Conservation (phyloP, 1,140 invertebrate species). For the Drosophila tani region DNA sequence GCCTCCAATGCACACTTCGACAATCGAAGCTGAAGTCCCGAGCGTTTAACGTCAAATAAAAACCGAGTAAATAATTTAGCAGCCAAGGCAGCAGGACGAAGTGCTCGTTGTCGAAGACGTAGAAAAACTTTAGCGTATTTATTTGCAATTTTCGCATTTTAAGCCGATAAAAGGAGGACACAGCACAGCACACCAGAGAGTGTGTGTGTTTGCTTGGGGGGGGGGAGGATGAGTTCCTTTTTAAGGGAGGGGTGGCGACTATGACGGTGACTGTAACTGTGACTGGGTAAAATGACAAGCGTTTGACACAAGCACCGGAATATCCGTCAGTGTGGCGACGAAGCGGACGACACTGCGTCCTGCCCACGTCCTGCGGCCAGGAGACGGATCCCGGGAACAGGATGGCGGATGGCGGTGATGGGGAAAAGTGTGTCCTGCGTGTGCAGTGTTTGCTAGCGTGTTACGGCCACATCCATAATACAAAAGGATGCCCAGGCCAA, state of each 20-base stretch:
- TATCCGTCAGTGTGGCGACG: slow-evolving; percentile 79
- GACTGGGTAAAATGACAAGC: slow-evolving; percentile 77
- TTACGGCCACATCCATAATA: slow-evolving; percentile 80
- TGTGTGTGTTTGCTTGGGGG: slow-evolving; percentile 5
- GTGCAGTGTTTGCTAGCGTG: slow-evolving; percentile 71
- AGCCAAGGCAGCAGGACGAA: slow-evolving; percentile 40
- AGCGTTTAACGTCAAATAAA: slow-evolving; percentile 78
- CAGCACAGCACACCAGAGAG: slow-evolving; percentile 1
- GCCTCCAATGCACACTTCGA: slow-evolving; percentile 31
- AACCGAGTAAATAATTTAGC: slow-evolving; percentile 78
- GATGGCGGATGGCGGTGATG: slow-evolving; percentile 14
- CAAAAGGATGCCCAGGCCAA: slow-evolving; percentile 71
- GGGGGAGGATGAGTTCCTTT: slow-evolving; percentile 17
- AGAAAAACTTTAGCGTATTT: slow-evolving; percentile 67
- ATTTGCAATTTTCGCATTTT: slow-evolving; percentile 82
- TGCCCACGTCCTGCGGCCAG: slow-evolving; percentile 49
- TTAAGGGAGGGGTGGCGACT: neutral
- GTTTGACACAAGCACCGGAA: slow-evolving; percentile 82
- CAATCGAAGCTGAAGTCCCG: slow-evolving; percentile 52
- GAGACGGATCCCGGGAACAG: slow-evolving; percentile 11
- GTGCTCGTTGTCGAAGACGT: slow-evolving; percentile 39
- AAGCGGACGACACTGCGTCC: slow-evolving; percentile 65
- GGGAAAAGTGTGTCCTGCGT: slow-evolving; percentile 58
- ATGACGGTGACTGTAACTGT: slow-evolving; percentile 9
- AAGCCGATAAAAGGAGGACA: slow-evolving; percentile 74